Conservation (phyloP, 1,140 invertebrate genomes). For the Atta cephalotes region DNA sequence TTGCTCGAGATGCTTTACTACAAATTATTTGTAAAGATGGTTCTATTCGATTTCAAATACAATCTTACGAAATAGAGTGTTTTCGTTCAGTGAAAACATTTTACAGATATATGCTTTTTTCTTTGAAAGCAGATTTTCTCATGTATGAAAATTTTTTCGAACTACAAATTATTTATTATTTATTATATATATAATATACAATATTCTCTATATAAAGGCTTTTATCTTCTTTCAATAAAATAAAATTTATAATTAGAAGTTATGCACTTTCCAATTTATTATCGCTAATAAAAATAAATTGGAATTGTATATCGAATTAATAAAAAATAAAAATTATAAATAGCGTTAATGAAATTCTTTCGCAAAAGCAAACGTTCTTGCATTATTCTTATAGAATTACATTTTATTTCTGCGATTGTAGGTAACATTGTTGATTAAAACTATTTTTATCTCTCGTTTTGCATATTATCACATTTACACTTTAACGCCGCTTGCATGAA, state of each 20-base stretch:
- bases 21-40: no score
- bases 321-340: background rate
- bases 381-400: slow-evolving; percentile 32
- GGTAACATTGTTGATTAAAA: slow-evolving; percentile 32
- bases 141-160: background rate
- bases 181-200: background rate
- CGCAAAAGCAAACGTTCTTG: background rate
- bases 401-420: slow-evolving; percentile 28
- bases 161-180: background rate
- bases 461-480: slow-evolving; percentile 36
- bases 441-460: slow-evolving; percentile 23
- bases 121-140: background rate
- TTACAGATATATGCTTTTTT: background rate
- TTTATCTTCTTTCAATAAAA: background rate
- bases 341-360: background rate
- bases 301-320: background rate
- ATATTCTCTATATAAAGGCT: no score
- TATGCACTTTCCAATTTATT: slow-evolving; percentile 4
- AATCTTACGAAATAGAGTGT: background rate
- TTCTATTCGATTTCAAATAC: no score
- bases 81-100: background rate
- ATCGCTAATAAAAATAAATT: background rate
- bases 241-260: background rate
- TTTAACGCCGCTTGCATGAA: slow-evolving; percentile 18
- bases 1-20: no score